Percentiles rank a stretch among this genome's conserved stretches.
Conservation (phyloP, 2,113 vertebrate species). For the Corydoras sp. region DNA sequence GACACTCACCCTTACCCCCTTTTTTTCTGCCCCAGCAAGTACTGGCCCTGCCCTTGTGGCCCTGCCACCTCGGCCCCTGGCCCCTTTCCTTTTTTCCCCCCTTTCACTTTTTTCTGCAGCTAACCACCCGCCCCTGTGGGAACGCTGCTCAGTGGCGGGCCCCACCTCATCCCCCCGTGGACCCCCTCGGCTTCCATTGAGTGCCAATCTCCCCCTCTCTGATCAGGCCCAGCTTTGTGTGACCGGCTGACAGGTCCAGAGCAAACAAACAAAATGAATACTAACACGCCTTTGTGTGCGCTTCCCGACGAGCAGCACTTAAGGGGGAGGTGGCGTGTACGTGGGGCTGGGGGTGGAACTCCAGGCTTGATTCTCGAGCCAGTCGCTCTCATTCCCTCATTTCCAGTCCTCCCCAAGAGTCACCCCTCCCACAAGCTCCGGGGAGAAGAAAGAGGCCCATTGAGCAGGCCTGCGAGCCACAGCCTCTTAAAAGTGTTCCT, state of each 20-base stretch:
- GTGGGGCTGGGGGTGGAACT: constrained; percentile 25
- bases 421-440: constrained; percentile 67
- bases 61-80: constrained; percentile 20
- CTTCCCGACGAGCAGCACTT: constrained; percentile 57
- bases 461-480: constrained; percentile 57
- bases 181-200: constrained; percentile 77
- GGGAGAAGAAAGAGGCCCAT: constrained; percentile 73
- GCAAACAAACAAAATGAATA: constrained; percentile 86
- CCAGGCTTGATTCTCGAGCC: constrained; percentile 61
- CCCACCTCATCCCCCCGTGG: constrained; percentile 58
- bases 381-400: constrained; percentile 41
- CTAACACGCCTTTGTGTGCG: constrained; percentile 66
- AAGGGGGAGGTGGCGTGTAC: constrained; percentile 42
- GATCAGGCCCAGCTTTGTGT: constrained; percentile 60
- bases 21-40: constrained; percentile 59
- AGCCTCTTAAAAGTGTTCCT: constrained; percentile 44
- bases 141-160: constrained; percentile 53
- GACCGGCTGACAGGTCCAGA: constrained; percentile 74
- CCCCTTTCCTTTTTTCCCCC: constrained; percentile 48
- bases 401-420: constrained; percentile 36
- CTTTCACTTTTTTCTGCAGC: constrained; percentile 64
- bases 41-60: constrained; percentile 29
- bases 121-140: constrained; percentile 76
- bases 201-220: constrained; percentile 57
- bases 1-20: constrained; percentile 37